Percentiles rank a stretch among this genome's conserved stretches.
Conservation (phyloP, 1,140 invertebrate genomes). For the Elymnias hypermnestra region DNA sequence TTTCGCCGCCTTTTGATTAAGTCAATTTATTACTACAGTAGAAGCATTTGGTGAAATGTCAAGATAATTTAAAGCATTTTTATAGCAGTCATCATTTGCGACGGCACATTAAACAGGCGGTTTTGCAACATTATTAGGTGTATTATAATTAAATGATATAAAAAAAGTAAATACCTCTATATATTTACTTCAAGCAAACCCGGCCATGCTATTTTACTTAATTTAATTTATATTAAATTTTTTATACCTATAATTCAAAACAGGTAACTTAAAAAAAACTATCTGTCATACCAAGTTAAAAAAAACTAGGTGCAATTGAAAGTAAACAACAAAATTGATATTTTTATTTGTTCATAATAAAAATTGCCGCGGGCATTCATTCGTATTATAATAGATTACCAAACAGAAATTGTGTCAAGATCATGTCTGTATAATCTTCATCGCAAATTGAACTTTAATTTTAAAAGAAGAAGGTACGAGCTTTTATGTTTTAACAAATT, state of each 20-base stretch:
- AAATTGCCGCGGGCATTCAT: constrained; percentile 1
- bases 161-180: too few relatives aligned
- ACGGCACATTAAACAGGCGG: neutral
- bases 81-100: neutral
- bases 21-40: neutral
- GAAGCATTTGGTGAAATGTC: neutral
- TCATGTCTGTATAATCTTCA: neutral
- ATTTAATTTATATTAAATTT: too few relatives aligned
- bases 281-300: too few relatives aligned
- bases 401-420: constrained; percentile 6
- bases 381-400: neutral
- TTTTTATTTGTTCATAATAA: neutral
- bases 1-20: neutral
- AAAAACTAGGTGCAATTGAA: neutral
- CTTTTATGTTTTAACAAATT: neutral
- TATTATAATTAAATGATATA: neutral
- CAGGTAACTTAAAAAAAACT: too few relatives aligned
- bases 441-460: constrained; percentile 4
- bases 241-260: too few relatives aligned
- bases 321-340: neutral
- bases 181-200: too few relatives aligned
- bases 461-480: neutral
- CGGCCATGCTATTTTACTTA: too few relatives aligned
- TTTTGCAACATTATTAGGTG: neutral
- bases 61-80: neutral